A percentile compares a stretch with the other conserved stretches of the same genome.
Evolutionary conservation across 1,140 invertebrate species (phyloP).

Genomic region (Varroa destructor): DNA sequence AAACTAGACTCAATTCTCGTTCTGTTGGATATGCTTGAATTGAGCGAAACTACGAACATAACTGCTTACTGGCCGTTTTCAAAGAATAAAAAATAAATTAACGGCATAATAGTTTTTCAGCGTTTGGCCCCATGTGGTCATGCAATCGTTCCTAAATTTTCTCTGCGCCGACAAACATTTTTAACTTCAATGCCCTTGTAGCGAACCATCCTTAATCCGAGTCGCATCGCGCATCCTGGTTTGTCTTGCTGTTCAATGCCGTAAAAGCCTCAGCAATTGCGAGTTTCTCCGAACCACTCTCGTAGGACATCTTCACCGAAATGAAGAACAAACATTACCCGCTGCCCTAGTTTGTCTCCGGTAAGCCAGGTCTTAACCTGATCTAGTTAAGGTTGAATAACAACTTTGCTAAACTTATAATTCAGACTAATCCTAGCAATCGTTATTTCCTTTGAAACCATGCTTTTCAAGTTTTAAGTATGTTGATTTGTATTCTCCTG

Average conservation of each 20-base stretch:
- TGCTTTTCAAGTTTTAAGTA: neutral
- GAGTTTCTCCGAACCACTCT: conserved; percentile 5
- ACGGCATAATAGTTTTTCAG: too few relatives aligned
- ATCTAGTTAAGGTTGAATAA: neutral
- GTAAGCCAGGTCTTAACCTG: neutral
- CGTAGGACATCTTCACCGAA: conserved; percentile 1
- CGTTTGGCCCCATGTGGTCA: too few relatives aligned
- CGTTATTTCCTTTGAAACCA: too few relatives aligned
- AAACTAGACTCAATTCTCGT: too few relatives aligned
- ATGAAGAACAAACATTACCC: conserved; percentile 1
- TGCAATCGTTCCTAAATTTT: too few relatives aligned
- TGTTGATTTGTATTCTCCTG: neutral
- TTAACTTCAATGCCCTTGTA: neutral
- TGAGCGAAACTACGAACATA: too few relatives aligned
- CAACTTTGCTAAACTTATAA: too few relatives aligned
- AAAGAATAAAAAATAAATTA: too few relatives aligned
- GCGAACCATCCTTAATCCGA: conserved; percentile 4
- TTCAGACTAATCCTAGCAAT: too few relatives aligned
- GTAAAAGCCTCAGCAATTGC: conserved; percentile 25
- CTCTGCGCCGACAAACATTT: too few relatives aligned
- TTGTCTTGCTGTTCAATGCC: conserved; percentile 6
- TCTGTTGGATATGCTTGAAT: too few relatives aligned
- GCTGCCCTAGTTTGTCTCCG: conserved; percentile 20
- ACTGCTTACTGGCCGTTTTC: too few relatives aligned
- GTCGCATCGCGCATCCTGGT: conserved; percentile 16